A percentile compares a stretch with the other conserved stretches of the same genome.
These are phyloP conservation scores for Mactra quadrangularis DNA, from an alignment of 1,140 invertebrate species.

Conservation along the genomic window DNA sequence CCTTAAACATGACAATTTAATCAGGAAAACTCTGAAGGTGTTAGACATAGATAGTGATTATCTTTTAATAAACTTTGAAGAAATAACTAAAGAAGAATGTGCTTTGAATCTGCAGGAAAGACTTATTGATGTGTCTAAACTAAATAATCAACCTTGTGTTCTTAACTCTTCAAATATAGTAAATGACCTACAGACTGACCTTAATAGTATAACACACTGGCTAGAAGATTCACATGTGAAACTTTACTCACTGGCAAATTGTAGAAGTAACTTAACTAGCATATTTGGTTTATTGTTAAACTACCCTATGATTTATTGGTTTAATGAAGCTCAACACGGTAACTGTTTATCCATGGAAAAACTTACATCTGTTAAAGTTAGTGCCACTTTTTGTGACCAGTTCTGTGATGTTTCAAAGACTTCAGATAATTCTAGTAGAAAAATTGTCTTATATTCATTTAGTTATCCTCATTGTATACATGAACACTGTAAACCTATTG, in stretches of 20 bases:
- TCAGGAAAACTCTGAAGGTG: conserved; percentile 33
- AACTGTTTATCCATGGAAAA: conserved; percentile 39
- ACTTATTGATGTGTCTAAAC: conserved; percentile 37
- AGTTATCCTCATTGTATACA: conserved; percentile 15
- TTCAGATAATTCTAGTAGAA: neutral
- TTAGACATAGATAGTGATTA: conserved; percentile 26
- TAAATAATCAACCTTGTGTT: neutral
- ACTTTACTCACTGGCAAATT: neutral
- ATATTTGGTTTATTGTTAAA: conserved; percentile 43
- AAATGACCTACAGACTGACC: neutral
- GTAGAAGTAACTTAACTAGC: conserved; percentile 19
- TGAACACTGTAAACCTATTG: neutral
- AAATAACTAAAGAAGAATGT: neutral
- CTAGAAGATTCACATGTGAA: conserved; percentile 20
- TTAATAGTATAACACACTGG: neutral
- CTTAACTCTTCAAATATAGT: neutral
- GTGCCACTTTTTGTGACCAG: neutral
- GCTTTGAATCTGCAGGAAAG: neutral
- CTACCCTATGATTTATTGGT: conserved; percentile 54
- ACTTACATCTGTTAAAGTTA: conserved; percentile 22
- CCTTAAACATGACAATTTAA: neutral
- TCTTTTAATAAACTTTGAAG: conserved; percentile 34
- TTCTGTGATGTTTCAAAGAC: neutral
- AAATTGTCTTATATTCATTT: conserved; percentile 24
- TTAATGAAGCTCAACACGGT: neutral